Percentiles rank a stretch among this genome's conserved stretches.
Evolutionary conservation across 2,888 invertebrate genomes (phyloP).

Genomic region (Sarcophaga caerulescens): DNA sequence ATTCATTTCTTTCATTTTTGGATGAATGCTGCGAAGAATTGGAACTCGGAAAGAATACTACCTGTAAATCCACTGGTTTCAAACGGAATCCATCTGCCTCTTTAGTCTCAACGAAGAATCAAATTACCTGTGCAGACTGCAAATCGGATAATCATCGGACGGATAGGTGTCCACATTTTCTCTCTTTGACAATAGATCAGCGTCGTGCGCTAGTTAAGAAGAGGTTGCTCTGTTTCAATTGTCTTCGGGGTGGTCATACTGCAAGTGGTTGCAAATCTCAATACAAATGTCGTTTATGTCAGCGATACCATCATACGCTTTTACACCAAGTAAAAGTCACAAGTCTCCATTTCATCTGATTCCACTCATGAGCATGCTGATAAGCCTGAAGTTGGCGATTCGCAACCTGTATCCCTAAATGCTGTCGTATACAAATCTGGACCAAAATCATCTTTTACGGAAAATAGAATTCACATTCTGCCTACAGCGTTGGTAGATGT

Average conservation of each 20-base stretch:
- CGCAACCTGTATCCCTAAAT: no score
- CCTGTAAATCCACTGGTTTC: background rate
- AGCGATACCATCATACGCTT: conserved; percentile 9
- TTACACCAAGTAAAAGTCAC: background rate
- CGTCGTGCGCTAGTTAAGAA: background rate
- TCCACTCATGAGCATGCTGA: background rate
- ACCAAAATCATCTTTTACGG: no score
- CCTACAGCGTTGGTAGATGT: conserved; percentile 24
- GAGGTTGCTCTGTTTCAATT: conserved; percentile 7
- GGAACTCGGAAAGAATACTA: background rate
- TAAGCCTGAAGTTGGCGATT: background rate
- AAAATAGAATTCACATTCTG: background rate
- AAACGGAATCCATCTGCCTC: conserved; percentile 11
- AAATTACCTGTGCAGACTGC: conserved; percentile 2
- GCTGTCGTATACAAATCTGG: no score
- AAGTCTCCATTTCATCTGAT: no score
- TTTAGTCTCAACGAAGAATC: background rate
- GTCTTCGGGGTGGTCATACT: conserved; percentile 10
- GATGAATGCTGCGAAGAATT: background rate
- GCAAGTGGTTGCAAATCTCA: background rate
- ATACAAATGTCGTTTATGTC: conserved; percentile 9
- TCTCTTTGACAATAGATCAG: conserved; percentile 8
- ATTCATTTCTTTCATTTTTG: conserved; percentile 9
- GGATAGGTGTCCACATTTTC: conserved; percentile 26
- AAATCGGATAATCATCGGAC: background rate